These are phyloP conservation scores for Callipepla squamata DNA, from an alignment of 2,113 vertebrate species.

Conservation along the genomic window DNA sequence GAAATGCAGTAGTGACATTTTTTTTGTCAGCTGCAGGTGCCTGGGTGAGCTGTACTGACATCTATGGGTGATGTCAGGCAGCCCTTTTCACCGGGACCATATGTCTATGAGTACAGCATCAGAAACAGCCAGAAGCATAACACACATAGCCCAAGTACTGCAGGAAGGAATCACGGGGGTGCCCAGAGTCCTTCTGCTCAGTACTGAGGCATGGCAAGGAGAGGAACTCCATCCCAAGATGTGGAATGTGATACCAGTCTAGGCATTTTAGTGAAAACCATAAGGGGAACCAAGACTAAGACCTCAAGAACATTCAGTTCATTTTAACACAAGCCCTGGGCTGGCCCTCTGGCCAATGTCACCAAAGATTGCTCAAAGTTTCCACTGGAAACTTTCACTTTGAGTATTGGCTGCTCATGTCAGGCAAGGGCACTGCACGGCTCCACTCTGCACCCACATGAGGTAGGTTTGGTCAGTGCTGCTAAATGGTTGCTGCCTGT, in stretches of 20 bases:
- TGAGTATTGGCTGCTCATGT: neutral
- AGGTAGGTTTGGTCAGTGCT: accelerated
- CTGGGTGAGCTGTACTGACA: neutral
- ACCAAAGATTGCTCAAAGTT: neutral
- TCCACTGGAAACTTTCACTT: neutral
- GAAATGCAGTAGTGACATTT: neutral
- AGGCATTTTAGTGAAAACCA: neutral
- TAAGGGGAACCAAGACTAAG: neutral
- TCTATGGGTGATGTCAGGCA: neutral
- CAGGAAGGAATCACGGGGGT: accelerated
- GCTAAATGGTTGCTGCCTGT: neutral
- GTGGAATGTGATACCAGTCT: neutral
- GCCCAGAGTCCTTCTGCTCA: neutral
- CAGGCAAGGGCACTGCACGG: accelerated
- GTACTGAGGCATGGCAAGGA: neutral
- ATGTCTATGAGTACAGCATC: neutral
- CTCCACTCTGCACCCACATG: neutral
- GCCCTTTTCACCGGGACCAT: neutral
- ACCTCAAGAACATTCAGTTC: neutral
- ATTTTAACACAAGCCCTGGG: neutral
- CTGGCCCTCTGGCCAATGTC: neutral
- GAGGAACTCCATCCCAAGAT: neutral
- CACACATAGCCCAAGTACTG: neutral
- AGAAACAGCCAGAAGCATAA: neutral
- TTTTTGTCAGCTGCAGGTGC: neutral